A percentile compares a stretch with the other conserved stretches of the same genome.
phyloP scores from a whole-genome alignment of 2,113 vertebrate genomes.

The Stegostoma tigrinum region DNA sequence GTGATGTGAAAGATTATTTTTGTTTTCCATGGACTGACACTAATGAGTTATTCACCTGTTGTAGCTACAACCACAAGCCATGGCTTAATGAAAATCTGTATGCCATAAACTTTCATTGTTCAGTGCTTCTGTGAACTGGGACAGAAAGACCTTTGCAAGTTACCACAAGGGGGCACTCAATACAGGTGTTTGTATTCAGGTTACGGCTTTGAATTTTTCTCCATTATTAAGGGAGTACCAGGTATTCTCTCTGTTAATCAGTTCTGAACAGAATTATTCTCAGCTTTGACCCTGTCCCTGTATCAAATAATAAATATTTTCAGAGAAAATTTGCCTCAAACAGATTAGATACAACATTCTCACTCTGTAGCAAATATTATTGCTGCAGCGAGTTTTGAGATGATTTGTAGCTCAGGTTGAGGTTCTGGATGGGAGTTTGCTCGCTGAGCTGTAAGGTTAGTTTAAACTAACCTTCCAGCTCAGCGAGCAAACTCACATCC shows the following conservation, averaged over 20 bases:
- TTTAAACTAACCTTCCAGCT: too few species aligned
- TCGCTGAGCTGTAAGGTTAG: too few species aligned
- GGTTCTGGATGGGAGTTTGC: too few species aligned
- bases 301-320: background rate
- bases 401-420: too few species aligned
- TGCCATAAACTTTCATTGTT: background rate
- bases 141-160: background rate
- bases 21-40: background rate
- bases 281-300: background rate
- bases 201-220: background rate
- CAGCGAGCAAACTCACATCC: too few species aligned
- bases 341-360: background rate
- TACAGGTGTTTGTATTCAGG: background rate
- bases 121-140: background rate
- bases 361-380: background rate
- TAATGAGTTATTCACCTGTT: background rate
- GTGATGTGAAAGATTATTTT: background rate
- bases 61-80: background rate
- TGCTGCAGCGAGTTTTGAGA: too few species aligned
- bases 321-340: background rate
- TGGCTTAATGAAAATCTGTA: background rate
- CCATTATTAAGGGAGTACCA: background rate
- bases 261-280: background rate
- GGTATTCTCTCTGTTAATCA: background rate
- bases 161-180: conserved; percentile 29